Conservation (phyloP, 1,140 invertebrate genomes). For the Teleogryllus occipitalis region DNA sequence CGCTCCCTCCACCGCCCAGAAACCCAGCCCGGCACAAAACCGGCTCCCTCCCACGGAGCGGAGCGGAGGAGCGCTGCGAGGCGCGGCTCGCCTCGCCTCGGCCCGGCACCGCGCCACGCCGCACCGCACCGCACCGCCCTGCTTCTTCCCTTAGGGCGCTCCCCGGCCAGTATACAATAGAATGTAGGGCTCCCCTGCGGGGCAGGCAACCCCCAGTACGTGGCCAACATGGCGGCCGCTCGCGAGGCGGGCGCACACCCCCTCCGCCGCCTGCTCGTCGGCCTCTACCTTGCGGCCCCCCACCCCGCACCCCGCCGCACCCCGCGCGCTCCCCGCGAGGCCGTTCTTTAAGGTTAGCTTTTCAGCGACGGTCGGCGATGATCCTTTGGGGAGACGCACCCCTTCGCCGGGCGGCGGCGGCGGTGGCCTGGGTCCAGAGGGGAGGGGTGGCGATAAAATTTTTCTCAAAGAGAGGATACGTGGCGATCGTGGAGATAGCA, state of each 20-base stretch:
- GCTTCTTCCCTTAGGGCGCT: slow-evolving; percentile 37
- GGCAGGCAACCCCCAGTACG: slow-evolving; percentile 19
- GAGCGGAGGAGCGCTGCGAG: slow-evolving; percentile 30
- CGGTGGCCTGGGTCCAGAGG: slow-evolving; percentile 18
- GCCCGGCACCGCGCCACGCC: too few relatives aligned
- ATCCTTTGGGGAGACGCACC: slow-evolving; percentile 13
- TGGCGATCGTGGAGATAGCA: neutral
- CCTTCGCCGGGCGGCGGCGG: slow-evolving; percentile 9
- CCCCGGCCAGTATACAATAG: slow-evolving; percentile 15
- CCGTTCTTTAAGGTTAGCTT: slow-evolving; percentile 29
- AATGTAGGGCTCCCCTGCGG: slow-evolving; percentile 18
- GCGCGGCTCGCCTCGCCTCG: too few relatives aligned
- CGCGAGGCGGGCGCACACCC: too few relatives aligned
- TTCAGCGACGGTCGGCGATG: slow-evolving; percentile 21
- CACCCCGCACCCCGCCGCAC: slow-evolving; percentile 26
- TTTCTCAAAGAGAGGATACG: neutral
- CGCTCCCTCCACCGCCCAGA: neutral
- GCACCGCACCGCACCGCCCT: too few relatives aligned
- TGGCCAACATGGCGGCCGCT: slow-evolving; percentile 36
- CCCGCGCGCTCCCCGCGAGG: neutral
- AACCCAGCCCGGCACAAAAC: neutral
- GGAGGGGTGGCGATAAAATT: neutral
- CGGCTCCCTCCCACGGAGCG: slow-evolving; percentile 32
- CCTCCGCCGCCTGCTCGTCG: slow-evolving; percentile 34
- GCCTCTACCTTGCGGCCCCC: slow-evolving; percentile 19